These are phyloP conservation scores for Scaptomyza polygonia DNA, from an alignment of 2,888 invertebrate genomes.

Conservation along the genomic window DNA sequence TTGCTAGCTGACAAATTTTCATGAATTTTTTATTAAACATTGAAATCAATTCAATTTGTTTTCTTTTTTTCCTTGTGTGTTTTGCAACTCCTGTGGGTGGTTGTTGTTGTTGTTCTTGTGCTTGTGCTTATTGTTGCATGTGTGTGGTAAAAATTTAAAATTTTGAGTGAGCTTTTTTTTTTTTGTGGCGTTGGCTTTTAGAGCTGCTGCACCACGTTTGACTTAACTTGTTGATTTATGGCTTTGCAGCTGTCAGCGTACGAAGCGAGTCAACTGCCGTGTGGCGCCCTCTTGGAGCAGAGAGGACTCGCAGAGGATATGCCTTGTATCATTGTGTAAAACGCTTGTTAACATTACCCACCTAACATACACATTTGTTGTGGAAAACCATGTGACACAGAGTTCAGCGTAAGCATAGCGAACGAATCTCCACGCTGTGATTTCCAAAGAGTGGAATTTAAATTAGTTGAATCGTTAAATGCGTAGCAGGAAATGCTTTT, in stretches of 20 bases:
- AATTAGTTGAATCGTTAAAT: slow-evolving; percentile 68
- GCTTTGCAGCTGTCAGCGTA: slow-evolving; percentile 71
- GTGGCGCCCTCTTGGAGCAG: slow-evolving; percentile 37
- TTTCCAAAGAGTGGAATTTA: slow-evolving; percentile 63
- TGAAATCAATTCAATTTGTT: slow-evolving; percentile 75
- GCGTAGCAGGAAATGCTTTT: slow-evolving; percentile 70
- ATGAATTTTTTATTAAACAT: slow-evolving; percentile 81
- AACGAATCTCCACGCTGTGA: slow-evolving; percentile 46
- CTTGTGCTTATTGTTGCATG: slow-evolving; percentile 45
- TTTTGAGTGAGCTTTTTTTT: slow-evolving; percentile 54
- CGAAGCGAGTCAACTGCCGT: slow-evolving; percentile 63
- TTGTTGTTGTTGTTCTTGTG: slow-evolving; percentile 21
- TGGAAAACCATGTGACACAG: slow-evolving; percentile 59
- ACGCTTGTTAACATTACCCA: slow-evolving; percentile 76
- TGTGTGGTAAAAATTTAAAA: slow-evolving; percentile 63
- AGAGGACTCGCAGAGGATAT: slow-evolving; percentile 36
- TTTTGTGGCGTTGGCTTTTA: slow-evolving; percentile 49
- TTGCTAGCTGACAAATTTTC: slow-evolving; percentile 78
- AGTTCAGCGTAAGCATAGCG: slow-evolving; percentile 43
- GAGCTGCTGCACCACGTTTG: slow-evolving; percentile 71
- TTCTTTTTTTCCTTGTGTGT: slow-evolving; percentile 21
- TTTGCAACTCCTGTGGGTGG: slow-evolving; percentile 13
- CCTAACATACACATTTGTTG: slow-evolving; percentile 63
- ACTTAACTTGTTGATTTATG: slow-evolving; percentile 82
- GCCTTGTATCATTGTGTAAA: slow-evolving; percentile 73